Evolutionary conservation across 1,140 invertebrate species (phyloP), one percentile per base, ranked within the genome.

Genomic region (Drosophila orosa): DNA sequence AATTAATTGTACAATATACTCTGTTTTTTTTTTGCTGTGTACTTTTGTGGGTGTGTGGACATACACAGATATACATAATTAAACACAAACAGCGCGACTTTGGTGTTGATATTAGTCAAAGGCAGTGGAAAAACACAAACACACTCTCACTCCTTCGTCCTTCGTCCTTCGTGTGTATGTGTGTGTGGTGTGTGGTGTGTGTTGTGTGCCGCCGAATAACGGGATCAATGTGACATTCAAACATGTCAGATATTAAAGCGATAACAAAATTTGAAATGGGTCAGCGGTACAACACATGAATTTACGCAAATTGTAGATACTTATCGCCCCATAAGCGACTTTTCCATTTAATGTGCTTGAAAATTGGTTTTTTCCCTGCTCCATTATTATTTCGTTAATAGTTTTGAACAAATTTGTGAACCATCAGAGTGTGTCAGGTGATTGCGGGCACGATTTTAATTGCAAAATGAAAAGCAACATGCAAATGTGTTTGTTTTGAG

Each of bases 1-100:
- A 6, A 48, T 13, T 13, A 4, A 31, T 15, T 4, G 2, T 13
- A 19, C 1, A 13, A 1, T 15, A 0, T 5, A 3, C 0, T 4
- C 9, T 40, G n/a, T 29, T 12, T 22, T 8, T 40, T 48, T 6
- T 9, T 12, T 31, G 7, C 25, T 6, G 25, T 48, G 47, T 13
- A 29, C n/a, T 2, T 29, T 17, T 31, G 50, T 56, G 35, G 17
- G 15, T 56, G 31, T 15, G 54, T 39, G 22, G 19, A 45, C 33
- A 50, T 17, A 57, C 44, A 47, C 75, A 74, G 31, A 73, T 60
- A 73, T 85, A 77, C 73, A 84, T 84, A 84, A 84, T 84, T 84
- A 84, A 84, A 84, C 80, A 73, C 80, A 84, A 84, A 84, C 80
- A 84, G 59, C 72, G 73, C 33, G 61, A 66, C 61, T 68, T 54